These are phyloP conservation scores for Microctenopoma stevenorrisi DNA, from an alignment of 2,797 vertebrate species.

Conservation along the genomic window DNA sequence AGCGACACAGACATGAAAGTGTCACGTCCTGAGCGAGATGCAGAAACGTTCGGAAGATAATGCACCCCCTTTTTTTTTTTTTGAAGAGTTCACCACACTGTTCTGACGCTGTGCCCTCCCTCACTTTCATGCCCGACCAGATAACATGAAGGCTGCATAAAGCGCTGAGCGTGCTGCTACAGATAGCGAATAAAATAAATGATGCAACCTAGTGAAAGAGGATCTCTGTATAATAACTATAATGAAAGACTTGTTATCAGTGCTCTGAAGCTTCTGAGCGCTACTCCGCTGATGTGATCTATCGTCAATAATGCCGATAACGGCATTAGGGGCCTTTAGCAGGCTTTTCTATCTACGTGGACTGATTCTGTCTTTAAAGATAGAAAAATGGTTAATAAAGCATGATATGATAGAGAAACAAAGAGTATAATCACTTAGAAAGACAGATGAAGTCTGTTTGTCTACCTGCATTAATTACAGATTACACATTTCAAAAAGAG, in stretches of 20 bases:
- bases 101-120: constrained; percentile 77
- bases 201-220: constrained; percentile 78
- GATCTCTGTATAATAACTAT: constrained; percentile 71
- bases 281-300: constrained; percentile 69
- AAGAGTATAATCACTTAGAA: constrained; percentile 47
- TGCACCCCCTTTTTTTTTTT: not conserved
- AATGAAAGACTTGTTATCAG: constrained; percentile 75
- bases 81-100: constrained; percentile 77
- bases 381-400: constrained; percentile 58
- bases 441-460: constrained; percentile 14
- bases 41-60: constrained; percentile 37
- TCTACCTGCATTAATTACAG: constrained; percentile 54
- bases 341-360: constrained; percentile 59
- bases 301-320: constrained; percentile 71
- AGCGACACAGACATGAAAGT: constrained; percentile 42
- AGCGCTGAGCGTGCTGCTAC: constrained; percentile 51
- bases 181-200: constrained; percentile 76
- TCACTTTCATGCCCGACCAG: constrained; percentile 71
- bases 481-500: constrained; percentile 14
- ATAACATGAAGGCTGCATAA: constrained; percentile 62
- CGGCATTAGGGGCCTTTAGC: constrained; percentile 51
- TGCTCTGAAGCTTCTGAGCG: constrained; percentile 65
- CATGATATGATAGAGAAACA: constrained; percentile 57
- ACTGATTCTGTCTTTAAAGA: constrained; percentile 69
- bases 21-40: constrained; percentile 19